Base-by-base conservation (phyloP, 2,888 invertebrate genomes). In the Acanthacorydalis orientalis region DNA sequence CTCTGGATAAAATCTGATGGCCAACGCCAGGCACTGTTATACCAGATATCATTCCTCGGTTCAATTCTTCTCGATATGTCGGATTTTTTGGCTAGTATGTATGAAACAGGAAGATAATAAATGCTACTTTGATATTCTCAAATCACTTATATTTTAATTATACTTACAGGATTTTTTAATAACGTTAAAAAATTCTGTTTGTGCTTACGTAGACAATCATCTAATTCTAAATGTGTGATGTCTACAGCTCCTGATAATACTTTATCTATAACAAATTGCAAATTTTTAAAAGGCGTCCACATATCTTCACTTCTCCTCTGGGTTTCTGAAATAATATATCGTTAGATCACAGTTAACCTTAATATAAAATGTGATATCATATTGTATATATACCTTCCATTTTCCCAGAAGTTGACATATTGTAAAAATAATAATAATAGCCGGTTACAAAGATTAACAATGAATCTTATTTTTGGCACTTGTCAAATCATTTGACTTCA, bases 111-210 rank as follows among this genome's bases (percentile, higher is more conserved):
- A n/a, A n/a, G n/a, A n/a, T n/a, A n/a, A n/a, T n/a, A n/a, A n/a
- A n/a, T n/a, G n/a, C n/a, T n/a, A n/a, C 46, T 37, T 43, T 16
- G 31, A 42, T 47, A 8, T 15, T 16, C 11, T n/a, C n/a, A n/a
- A n/a, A n/a, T 23, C 16, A 9, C 2, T 16, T 10, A 35, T 8
- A 41, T 35, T 12, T 23, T 40, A 34, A 11, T 9, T 46, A 7
- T 50, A 70, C 77, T 75, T 70, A 92, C 92, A 56, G 89, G 87
- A 66, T 91, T 89, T 60, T 84, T 83, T 43, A 93, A 69, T 4
- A 93, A 69, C 9, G 83, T 78, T 15, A 86, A 72, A 60, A 95
- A 93, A 60, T 84, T 87, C 57, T 89, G 86, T 60, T 88, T 87
- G 59, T 90, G 84, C 59, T 83, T 78, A 48, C 83, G 72, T 15